Conservation (phyloP, 2,797 vertebrate species). For the Phrynocephalus vlangalii region DNA sequence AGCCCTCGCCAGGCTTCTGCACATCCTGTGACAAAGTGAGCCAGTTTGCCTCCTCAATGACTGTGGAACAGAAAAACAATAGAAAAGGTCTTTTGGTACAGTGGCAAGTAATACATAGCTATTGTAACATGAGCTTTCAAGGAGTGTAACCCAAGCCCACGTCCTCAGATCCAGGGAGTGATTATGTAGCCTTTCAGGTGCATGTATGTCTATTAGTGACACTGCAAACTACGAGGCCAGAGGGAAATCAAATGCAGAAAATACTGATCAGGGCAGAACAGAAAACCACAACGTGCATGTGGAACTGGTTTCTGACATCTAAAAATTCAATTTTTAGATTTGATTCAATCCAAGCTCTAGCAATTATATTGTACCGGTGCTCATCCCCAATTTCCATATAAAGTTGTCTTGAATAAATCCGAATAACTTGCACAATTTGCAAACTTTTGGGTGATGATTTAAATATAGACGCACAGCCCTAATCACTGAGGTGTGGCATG, state of each 20-base stretch:
- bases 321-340: no score
- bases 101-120: not conserved
- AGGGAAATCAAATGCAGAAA: not conserved
- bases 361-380: no score
- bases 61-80: conserved; percentile 69
- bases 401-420: no score
- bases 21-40: conserved; percentile 89
- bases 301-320: no score
- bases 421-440: not conserved
- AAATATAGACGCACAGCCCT: not conserved
- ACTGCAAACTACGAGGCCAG: not conserved
- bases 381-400: no score
- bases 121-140: not conserved
- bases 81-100: no score
- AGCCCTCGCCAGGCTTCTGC: conserved; percentile 86
- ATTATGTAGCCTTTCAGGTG: not conserved
- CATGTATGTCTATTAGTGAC: not conserved
- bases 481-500: not conserved
- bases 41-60: conserved; percentile 99
- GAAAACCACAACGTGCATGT: no score
- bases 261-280: not conserved
- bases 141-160: not conserved
- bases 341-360: not conserved
- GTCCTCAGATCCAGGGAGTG: not conserved
- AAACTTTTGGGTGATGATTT: not conserved